These are phyloP conservation scores for Pissodes strobi DNA, from an alignment of 1,140 invertebrate species.

Conservation along the genomic window DNA sequence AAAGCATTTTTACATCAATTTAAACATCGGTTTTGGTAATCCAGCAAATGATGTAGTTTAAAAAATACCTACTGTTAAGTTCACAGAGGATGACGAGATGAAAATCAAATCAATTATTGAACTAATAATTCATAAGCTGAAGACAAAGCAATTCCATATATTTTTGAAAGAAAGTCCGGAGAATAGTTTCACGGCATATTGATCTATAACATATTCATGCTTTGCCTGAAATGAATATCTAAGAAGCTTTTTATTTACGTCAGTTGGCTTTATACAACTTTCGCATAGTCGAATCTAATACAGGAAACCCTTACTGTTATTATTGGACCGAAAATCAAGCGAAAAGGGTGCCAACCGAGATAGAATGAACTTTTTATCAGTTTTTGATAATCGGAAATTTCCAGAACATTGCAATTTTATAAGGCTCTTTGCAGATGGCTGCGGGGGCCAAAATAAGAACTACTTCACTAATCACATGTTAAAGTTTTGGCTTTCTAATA, in stretches of 20 bases:
- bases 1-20: too few relatives aligned
- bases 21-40: too few relatives aligned
- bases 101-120: neutral
- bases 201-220: neutral
- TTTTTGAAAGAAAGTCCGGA: too few relatives aligned
- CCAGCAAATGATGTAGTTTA: neutral
- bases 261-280: neutral
- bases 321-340: neutral
- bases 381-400: neutral
- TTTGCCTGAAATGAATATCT: neutral
- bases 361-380: neutral
- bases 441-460: too few relatives aligned
- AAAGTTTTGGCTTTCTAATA: neutral
- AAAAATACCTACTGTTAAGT: neutral
- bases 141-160: neutral
- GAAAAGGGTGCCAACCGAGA: neutral
- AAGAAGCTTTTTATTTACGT: neutral
- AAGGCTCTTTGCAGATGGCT: too few relatives aligned
- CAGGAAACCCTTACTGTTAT: neutral
- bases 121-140: neutral
- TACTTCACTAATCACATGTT: neutral
- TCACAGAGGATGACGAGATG: neutral
- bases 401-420: neutral
- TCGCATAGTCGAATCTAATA: neutral
- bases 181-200: neutral